Evolutionary conservation across 2,113 vertebrate species (phyloP).

Genomic region (Phyllostomus hastatus): DNA sequence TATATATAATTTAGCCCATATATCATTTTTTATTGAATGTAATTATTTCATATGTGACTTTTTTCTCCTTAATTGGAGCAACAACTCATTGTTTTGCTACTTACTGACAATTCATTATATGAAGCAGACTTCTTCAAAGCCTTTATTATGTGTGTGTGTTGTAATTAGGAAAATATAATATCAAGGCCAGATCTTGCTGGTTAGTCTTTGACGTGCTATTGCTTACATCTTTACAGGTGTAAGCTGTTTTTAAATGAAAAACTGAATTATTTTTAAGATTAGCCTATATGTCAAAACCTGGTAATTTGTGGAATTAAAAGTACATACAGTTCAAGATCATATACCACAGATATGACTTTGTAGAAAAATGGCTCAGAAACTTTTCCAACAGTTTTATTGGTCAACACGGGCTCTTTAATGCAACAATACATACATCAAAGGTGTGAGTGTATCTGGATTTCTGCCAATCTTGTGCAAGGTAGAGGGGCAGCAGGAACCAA

Average conservation of each 20-base stretch:
- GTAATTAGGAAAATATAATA: neutral
- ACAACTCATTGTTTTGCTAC: neutral
- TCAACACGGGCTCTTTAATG: neutral
- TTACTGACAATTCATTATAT: neutral
- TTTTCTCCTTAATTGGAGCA: neutral
- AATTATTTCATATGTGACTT: neutral
- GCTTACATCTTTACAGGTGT: neutral
- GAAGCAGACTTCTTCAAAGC: neutral
- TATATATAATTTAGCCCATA: neutral
- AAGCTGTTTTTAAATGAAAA: constrained; percentile 3
- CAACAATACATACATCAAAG: neutral
- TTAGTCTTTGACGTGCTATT: neutral
- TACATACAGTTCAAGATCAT: neutral
- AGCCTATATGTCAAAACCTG: neutral
- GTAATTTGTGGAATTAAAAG: neutral
- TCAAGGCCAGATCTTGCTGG: neutral
- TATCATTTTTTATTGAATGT: neutral
- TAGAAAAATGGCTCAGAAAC: neutral
- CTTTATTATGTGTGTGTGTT: neutral
- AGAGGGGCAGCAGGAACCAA: neutral
- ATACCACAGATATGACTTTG: neutral
- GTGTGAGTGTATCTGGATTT: neutral
- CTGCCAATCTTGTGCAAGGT: neutral
- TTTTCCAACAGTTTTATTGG: neutral
- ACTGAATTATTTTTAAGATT: neutral